phyloP scores from a whole-genome alignment of 2,113 vertebrate genomes.

The Oncorhynchus kisutch region DNA sequence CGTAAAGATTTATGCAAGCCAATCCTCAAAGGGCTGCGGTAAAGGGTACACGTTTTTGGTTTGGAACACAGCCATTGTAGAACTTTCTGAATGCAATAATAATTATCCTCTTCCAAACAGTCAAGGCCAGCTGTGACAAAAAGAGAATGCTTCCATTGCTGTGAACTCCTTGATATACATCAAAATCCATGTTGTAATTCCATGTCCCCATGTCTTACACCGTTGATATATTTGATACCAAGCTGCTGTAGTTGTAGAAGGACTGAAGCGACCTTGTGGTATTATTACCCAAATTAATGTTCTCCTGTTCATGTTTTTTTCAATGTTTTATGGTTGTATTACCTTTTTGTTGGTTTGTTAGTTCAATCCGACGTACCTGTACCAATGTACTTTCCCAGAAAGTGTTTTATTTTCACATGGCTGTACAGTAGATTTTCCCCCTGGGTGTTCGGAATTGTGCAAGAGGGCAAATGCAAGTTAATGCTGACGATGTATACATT shows the following conservation, averaged over 20 bases:
- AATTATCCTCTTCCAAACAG: not conserved
- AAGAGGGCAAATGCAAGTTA: conserved; percentile 30
- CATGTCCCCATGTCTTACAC: not conserved
- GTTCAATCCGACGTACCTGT: conserved; percentile 20
- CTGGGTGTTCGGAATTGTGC: conserved; percentile 41
- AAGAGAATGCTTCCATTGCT: not conserved
- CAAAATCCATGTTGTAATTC: not conserved
- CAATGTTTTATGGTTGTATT: not conserved
- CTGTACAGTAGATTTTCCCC: conserved; percentile 45
- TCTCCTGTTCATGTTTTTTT: conserved; percentile 16
- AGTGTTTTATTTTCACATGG: conserved; percentile 28
- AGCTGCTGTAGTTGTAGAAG: conserved; percentile 58
- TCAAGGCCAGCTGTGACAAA: not conserved
- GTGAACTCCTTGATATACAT: not conserved
- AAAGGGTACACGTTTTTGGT: not conserved
- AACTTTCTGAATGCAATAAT: not conserved
- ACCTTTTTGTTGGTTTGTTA: conserved; percentile 31
- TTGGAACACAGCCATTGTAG: not conserved
- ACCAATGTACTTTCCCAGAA: conserved; percentile 24
- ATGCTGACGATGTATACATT: conserved; percentile 64
- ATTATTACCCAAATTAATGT: conserved; percentile 31
- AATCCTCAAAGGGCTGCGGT: not conserved
- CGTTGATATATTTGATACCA: not conserved
- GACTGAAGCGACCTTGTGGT: conserved; percentile 37
- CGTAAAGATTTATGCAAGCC: no score